Conservation (phyloP, 2,797 vertebrate genomes). For the Dicrostonyx torquatus region DNA sequence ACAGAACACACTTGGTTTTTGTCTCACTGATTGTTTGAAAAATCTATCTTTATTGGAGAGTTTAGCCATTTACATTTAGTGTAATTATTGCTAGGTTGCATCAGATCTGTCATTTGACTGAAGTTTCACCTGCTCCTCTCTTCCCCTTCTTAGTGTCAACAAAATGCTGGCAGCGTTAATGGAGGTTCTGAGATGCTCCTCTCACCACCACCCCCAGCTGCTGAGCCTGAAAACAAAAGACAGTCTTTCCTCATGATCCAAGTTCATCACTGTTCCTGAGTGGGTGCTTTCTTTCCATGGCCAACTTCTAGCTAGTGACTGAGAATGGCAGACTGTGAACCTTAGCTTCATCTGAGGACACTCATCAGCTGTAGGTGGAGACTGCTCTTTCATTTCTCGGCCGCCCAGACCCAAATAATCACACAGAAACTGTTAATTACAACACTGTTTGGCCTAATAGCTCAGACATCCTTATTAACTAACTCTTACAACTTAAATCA, state of each 20-base stretch:
- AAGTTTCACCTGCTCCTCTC: not conserved
- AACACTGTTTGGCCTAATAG: too few species aligned
- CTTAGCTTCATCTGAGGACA: not conserved
- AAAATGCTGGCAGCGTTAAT: too few species aligned
- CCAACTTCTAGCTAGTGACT: not conserved
- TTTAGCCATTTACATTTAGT: not conserved
- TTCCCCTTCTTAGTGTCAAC: not conserved
- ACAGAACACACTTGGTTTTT: not conserved
- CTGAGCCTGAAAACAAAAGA: not conserved
- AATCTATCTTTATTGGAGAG: not conserved
- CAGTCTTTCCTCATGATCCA: not conserved
- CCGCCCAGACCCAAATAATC: fast-evolving
- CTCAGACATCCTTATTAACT: too few species aligned
- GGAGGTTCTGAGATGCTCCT: too few species aligned
- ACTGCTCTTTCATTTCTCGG: too few species aligned
- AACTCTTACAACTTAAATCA: too few species aligned
- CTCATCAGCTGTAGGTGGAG: not conserved
- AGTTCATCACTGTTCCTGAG: not conserved
- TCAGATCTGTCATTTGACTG: not conserved
- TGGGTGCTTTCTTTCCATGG: too few species aligned
- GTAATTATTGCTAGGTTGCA: not conserved
- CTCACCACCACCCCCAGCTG: not conserved
- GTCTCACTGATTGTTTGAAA: too few species aligned
- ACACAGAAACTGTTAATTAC: too few species aligned
- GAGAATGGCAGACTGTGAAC: too few species aligned